Conservation (phyloP, 2,113 vertebrate genomes). For the Phodopus roborovskii region DNA sequence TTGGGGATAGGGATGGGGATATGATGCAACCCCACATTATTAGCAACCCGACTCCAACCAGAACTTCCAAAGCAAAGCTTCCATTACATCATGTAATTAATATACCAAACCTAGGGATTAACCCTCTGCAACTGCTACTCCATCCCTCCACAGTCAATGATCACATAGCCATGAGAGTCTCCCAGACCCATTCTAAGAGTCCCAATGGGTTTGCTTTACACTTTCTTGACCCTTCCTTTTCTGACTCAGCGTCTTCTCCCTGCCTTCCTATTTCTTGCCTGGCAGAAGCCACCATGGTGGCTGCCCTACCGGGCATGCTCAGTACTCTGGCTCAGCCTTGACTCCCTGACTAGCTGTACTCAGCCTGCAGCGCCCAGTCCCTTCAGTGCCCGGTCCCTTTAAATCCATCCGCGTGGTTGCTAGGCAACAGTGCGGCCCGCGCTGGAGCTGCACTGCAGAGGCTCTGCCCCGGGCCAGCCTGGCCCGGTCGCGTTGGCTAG, state of each 20-base stretch:
- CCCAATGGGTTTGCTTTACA: neutral
- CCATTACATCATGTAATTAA: neutral
- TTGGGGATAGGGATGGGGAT: neutral
- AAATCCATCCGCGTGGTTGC: constrained; percentile 67
- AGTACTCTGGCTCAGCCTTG: neutral
- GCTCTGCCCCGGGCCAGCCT: neutral
- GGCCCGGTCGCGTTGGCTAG: neutral
- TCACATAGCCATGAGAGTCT: constrained; percentile 59
- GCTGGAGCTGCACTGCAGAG: constrained; percentile 72
- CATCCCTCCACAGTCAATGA: neutral
- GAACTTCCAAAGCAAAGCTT: neutral
- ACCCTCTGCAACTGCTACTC: neutral
- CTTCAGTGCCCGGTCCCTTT: constrained; percentile 53
- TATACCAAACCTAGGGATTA: neutral
- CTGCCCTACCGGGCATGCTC: constrained; percentile 52
- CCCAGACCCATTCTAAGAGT: constrained; percentile 19
- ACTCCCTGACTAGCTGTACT: neutral
- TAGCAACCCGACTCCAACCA: neutral
- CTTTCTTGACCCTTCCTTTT: neutral
- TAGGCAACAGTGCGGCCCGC: constrained; percentile 66
- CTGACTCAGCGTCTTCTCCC: neutral
- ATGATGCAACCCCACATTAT: neutral
- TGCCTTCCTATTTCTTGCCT: neutral
- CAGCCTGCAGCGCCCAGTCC: neutral
- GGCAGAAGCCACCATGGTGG: neutral